Conservation (phyloP, 2,888 invertebrate genomes). For the Neria commutata region DNA sequence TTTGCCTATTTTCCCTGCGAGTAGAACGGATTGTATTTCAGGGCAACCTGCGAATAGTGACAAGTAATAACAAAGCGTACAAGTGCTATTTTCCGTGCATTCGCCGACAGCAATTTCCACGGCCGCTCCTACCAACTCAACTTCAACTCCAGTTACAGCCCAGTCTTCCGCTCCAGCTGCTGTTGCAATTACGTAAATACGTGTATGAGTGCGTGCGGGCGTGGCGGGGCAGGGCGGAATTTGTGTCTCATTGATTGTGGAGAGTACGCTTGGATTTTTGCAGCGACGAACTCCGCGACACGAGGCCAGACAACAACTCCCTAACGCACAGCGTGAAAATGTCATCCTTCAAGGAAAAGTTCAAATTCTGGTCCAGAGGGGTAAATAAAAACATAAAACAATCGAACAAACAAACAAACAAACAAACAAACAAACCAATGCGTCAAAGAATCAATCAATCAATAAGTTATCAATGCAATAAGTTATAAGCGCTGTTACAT, state of each 20-base stretch:
- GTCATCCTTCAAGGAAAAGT: conserved; percentile 61
- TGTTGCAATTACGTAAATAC: conserved; percentile 8
- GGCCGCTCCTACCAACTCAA: too few relatives aligned
- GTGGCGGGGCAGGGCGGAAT: conserved; percentile 29
- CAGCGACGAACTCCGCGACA: conserved; percentile 31
- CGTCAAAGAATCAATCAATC: too few relatives aligned
- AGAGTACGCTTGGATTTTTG: conserved; percentile 17
- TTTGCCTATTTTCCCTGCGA: conserved; percentile 1
- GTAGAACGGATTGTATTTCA: conserved; percentile 12
- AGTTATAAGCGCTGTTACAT: too few relatives aligned
- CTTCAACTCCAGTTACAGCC: not conserved
- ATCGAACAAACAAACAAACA: conserved; percentile 36
- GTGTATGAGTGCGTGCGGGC: not conserved
- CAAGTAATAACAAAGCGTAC: not conserved
- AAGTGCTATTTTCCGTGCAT: not conserved
- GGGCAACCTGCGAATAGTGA: not conserved
- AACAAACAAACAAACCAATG: conserved; percentile 22
- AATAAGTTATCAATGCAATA: too few relatives aligned
- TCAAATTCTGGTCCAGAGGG: conserved; percentile 61
- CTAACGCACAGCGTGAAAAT: conserved; percentile 43
- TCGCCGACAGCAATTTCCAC: too few relatives aligned
- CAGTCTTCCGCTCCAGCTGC: not conserved
- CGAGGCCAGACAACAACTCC: conserved; percentile 19
- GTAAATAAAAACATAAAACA: conserved; percentile 45
- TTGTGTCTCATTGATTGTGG: conserved; percentile 24